Base-by-base conservation (phyloP, 1,140 invertebrate species). In the Platyscapa corneri region DNA sequence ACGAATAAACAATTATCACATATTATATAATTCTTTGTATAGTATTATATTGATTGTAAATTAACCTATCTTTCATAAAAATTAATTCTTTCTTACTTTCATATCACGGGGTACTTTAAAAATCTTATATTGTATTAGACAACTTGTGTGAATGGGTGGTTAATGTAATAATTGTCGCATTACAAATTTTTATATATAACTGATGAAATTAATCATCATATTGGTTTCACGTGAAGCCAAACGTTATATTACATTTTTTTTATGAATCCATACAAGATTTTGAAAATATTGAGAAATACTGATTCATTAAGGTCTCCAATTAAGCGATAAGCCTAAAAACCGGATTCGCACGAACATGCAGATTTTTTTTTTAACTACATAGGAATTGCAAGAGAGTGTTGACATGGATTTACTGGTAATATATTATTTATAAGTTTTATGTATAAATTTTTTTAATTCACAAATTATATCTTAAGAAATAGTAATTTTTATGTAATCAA, bases 191-290 rank as follows among this genome's bases (percentile, higher is more conserved):
- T n/a, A n/a, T 53, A 53, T 53, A 53, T 16, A 53, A 53, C 16
- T 53, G 7, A 53, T 53, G 16, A 53, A 53, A 53, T 53, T 53
- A 53, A 14, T 53, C 49, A 18, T 2, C 2, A 14, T 53, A 53
- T 16, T 53, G 12, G 12, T 46, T 46, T 46, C 96, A 89, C 96
- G 97, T 1, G 95, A 94, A 3, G 95, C 94, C 27, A 92, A 90
- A 87, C 96, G 96, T n/a, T 96, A 96, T 90, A 97, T 94, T 87
- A 91, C 92, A 89, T 96, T 97, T 92, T 96, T 96, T 86, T 95
- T 94, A 89, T 95, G 95, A 1, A 96, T 93, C 88, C 96, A 97
- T 0, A 96, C 95, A 86, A 94, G 92, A n/a, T 94, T 94, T 46
- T 93, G 91, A 7, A 94, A 86, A 89, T 96, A 96, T 90, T 97